Evolutionary conservation across 2,113 vertebrate species (phyloP).

Genomic region (Acrocephalus kingi): DNA sequence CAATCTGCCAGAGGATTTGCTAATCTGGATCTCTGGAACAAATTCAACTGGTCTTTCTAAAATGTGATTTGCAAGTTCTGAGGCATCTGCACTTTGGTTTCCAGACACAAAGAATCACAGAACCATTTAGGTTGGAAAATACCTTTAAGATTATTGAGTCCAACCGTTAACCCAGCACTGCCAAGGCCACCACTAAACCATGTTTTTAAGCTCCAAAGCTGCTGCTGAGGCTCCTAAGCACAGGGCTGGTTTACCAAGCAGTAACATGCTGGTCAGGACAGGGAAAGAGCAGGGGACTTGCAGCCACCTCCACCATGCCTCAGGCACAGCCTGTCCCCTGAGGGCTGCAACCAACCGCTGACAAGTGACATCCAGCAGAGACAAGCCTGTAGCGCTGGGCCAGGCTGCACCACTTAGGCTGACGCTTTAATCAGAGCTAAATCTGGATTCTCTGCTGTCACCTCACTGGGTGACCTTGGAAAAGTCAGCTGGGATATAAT

Average conservation of each 20-base stretch:
- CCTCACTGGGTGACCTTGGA: background rate
- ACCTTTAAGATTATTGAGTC: background rate
- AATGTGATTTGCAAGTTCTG: background rate
- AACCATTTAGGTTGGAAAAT: background rate
- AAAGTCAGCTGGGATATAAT: background rate
- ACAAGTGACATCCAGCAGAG: background rate
- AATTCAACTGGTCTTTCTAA: background rate
- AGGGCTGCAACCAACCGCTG: background rate
- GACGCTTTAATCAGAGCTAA: background rate
- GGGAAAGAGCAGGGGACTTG: background rate
- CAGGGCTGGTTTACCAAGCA: background rate
- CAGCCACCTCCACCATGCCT: background rate
- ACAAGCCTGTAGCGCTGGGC: fast-evolving
- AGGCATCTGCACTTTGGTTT: background rate
- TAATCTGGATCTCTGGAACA: background rate
- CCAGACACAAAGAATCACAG: background rate
- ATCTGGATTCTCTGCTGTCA: background rate
- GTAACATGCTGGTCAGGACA: fast-evolving
- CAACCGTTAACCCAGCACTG: background rate
- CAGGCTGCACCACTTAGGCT: background rate
- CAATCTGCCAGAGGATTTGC: background rate
- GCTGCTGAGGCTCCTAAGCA: background rate
- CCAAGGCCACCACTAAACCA: background rate
- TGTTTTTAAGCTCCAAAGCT: background rate
- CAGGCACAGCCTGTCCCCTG: background rate